Evolutionary conservation across 1,140 invertebrate genomes (phyloP), one percentile per base, ranked within the genome.

Genomic region (Cotesia glomerata): DNA sequence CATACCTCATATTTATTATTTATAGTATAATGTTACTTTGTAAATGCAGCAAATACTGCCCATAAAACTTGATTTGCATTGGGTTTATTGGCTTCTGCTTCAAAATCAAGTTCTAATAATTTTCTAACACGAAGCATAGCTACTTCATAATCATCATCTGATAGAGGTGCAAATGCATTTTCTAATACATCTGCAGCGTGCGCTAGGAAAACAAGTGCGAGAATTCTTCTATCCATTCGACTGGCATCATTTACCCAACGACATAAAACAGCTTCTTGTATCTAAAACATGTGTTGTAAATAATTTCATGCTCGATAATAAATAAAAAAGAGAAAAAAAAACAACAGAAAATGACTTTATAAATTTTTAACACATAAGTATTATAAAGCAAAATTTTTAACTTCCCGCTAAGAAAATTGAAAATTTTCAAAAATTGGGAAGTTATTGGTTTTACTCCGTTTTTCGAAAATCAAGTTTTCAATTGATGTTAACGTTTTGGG

Each of bases 151-250:
- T 99, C 98, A 81, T 99, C 97, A 85, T 99, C 97, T 52, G 96
- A 98, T 2, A 99, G 90, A 1, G 98, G 97, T 18, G 96, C 97
- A 88, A 99, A 99, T n/a, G 98, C 98, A 88, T 99, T 99, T 88
- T 99, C 98, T 4, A 99, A 89, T 13, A 99, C 98, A 88, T 99
- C 98, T 61, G 97, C 98, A 13, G 97, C 96, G 86, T 99, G 97
- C 18, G 98, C 97, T 65, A 99, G 89, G 84, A 98, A 95, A 79
- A 99, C 92, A 62, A 99, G 89, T 18, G 97, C 93, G 74, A 99
- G 86, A 75, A 96, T 93, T 58, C 98, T 90, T 84, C 95, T 96
- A 81, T 99, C 97, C 92, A 99, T 99, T 69, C 97, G 92, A 78
- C 98, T 96, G 1, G 97, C 93, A 89, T 99, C 97, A 75, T 99